phyloP scores from a whole-genome alignment of 2,113 vertebrate genomes.

The Mobula hypostoma region DNA sequence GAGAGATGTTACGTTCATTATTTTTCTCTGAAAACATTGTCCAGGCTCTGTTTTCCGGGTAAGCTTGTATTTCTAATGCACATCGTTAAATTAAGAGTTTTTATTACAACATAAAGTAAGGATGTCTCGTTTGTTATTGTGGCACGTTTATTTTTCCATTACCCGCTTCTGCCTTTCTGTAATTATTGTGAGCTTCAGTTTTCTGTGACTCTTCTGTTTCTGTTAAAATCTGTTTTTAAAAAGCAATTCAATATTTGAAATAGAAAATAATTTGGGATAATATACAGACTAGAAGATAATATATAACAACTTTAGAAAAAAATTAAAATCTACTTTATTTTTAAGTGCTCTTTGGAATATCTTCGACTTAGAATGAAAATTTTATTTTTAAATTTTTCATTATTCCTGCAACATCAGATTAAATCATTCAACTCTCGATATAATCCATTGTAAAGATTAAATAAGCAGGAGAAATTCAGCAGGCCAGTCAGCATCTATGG shows the following conservation, averaged over 20 bases:
- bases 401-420: not conserved
- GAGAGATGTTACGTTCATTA: too few species aligned
- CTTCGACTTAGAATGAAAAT: not conserved
- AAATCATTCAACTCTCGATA: not conserved
- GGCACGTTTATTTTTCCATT: not conserved
- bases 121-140: too few species aligned
- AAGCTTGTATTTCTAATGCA: not conserved
- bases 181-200: too few species aligned
- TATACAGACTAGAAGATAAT: not conserved
- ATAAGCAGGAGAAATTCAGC: too few species aligned
- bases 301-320: not conserved
- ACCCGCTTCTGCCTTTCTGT: not conserved
- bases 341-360: not conserved
- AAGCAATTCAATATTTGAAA: not conserved
- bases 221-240: not conserved
- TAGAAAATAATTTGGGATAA: not conserved
- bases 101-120: not conserved
- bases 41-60: not conserved
- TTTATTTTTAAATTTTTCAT: not conserved
- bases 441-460: not conserved
- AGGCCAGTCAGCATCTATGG: too few species aligned
- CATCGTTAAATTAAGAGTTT: not conserved
- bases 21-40: not conserved
- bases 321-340: not conserved
- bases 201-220: not conserved